These are phyloP conservation scores for Hydrolagus colliei DNA, from an alignment of 2,797 vertebrate genomes.

Conservation along the genomic window DNA sequence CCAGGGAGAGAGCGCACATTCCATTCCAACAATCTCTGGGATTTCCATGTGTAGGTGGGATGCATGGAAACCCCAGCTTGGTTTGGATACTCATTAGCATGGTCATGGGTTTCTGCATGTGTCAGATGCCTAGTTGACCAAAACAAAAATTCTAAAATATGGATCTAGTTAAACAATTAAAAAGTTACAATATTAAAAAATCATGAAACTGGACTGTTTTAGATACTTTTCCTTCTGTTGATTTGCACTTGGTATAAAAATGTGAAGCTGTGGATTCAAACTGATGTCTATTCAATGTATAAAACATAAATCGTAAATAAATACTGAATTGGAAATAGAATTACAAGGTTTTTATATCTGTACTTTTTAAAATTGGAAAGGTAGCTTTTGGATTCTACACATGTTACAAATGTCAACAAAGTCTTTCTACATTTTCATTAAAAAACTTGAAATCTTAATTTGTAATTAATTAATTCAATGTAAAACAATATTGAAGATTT, in stretches of 20 bases:
- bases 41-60: too few relatives aligned
- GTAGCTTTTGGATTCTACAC: not conserved
- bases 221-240: not conserved
- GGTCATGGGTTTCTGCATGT: too few relatives aligned
- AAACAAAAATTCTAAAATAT: too few relatives aligned
- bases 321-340: slow-evolving; percentile 17
- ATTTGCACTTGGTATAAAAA: not conserved
- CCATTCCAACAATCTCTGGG: too few relatives aligned
- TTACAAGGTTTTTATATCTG: slow-evolving; percentile 1
- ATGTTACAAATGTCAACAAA: slow-evolving; percentile 20
- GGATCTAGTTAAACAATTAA: too few relatives aligned
- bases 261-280: slow-evolving; percentile 1
- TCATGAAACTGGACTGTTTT: slow-evolving; percentile 20
- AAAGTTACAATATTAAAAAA: not conserved
- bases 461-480: slow-evolving; percentile 8
- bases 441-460: not conserved
- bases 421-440: not conserved
- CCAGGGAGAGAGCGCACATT: too few relatives aligned
- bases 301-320: slow-evolving; percentile 14
- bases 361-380: slow-evolving; percentile 16
- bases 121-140: too few relatives aligned
- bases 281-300: not conserved
- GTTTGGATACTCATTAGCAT: too few relatives aligned
- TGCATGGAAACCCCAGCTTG: too few relatives aligned
- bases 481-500: not conserved